Evolutionary conservation across 2,113 vertebrate genomes (phyloP), one percentile per base, ranked within the genome.

Genomic region (Aegithalos caudatus): DNA sequence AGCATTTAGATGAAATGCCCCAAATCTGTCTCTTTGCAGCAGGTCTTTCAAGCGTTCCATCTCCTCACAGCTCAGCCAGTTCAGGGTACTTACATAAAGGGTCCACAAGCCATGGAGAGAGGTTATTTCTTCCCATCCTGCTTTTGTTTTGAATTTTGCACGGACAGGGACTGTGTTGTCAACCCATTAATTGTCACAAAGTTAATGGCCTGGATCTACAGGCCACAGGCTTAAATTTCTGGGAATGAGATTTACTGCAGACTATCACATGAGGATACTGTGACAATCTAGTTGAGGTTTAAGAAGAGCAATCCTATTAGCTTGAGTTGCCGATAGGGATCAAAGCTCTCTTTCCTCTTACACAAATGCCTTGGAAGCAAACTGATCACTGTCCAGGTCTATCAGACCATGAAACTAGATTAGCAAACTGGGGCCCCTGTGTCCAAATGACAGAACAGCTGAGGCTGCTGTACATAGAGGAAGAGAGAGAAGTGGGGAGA

Each of bases 401-500:
- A 92, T 81, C 81, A 96, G 95, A 92, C 93, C 94, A 83, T 94
- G 87, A 86, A 93, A 97, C 81, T 57, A 94, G 91, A 97, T 90
- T 95, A 97, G 40, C 29, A 94, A 92, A 90, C 70, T 64, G 40
- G 14, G 89, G 92, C 73, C 90, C 94, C 62, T 82, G 81, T 60
- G 82, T 74, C 67, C 94, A 72, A 95, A 86, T n/a, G 38, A 85
- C 60, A 87, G 69, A 95, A 58, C 78, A 86, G 86, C 88, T 86
- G 87, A 91, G 57, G 48, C 85, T 78, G 79, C 61, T 38, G 37
- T 11, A 42, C 11, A 27, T 10, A 9, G 29, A 73, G 29, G 65
- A 78, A 70, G 60, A 69, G 67, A 74, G 92, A 70, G 10, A 70
- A 28, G 27, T 28, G 51, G 37, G 29, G 18, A 92, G 31, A 66